A percentile compares a stretch with the other conserved stretches of the same genome.
These are phyloP conservation scores for Pseudanteris insignis DNA, from an alignment of 2,888 invertebrate species.

Conservation along the genomic window DNA sequence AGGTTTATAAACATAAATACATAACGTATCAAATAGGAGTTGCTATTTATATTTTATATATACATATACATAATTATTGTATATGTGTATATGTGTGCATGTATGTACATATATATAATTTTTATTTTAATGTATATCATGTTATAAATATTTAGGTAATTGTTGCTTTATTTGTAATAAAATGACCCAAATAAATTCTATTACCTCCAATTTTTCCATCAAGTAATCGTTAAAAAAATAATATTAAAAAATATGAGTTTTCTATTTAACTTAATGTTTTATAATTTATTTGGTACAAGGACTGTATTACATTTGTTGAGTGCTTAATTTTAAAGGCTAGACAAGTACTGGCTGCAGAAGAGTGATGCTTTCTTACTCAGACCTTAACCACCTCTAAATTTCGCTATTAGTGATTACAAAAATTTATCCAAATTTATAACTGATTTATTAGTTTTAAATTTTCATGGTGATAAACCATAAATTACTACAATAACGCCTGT, in stretches of 20 bases:
- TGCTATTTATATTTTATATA: conserved; percentile 35
- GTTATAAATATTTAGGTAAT: conserved; percentile 34
- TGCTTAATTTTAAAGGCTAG: not conserved
- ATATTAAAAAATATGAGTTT: too few relatives aligned
- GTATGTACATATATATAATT: conserved; percentile 23
- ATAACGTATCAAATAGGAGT: conserved; percentile 22
- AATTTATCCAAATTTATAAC: too few relatives aligned
- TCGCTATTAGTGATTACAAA: too few relatives aligned
- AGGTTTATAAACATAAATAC: conserved; percentile 14
- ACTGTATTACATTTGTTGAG: not conserved
- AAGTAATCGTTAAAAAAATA: too few relatives aligned
- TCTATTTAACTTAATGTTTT: conserved; percentile 1
- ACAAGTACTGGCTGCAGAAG: too few relatives aligned
- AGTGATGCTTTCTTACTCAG: too few relatives aligned
- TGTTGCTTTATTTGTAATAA: conserved; percentile 47
- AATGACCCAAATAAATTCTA: conserved; percentile 42
- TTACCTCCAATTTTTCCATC: conserved; percentile 32
- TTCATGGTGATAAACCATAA: too few relatives aligned
- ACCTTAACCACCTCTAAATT: too few relatives aligned
- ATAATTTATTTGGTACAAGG: not conserved
- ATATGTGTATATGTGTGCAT: conserved; percentile 20
- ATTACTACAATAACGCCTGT: too few relatives aligned
- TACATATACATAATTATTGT: conserved; percentile 6
- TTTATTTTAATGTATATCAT: conserved; percentile 34
- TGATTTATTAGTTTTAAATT: too few relatives aligned